Evolutionary conservation across 2,113 vertebrate genomes (phyloP).

Genomic region (Prietella phreatophila): DNA sequence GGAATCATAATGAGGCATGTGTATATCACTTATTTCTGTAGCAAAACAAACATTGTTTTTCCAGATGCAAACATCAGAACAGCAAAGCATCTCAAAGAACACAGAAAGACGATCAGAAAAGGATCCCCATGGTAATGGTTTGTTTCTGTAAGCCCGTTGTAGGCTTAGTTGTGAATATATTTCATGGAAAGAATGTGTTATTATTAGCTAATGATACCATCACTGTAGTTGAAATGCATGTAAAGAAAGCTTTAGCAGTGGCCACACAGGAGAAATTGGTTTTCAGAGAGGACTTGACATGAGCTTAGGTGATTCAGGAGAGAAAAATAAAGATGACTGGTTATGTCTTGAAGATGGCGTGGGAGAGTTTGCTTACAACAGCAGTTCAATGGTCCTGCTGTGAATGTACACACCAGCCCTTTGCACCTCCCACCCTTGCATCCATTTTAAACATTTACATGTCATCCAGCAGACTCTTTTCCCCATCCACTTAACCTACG

Average conservation of each 20-base stretch:
- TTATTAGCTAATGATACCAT: slow-evolving; percentile 66
- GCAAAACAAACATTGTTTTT: slow-evolving; percentile 29
- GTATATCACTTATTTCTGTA: slow-evolving; percentile 12
- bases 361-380: slow-evolving; percentile 44
- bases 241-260: slow-evolving; percentile 51
- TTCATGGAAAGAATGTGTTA: slow-evolving; percentile 72
- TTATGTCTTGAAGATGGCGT: slow-evolving; percentile 54
- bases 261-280: slow-evolving; percentile 63
- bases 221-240: slow-evolving; percentile 59
- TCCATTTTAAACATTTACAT: slow-evolving; percentile 50
- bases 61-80: slow-evolving; percentile 43
- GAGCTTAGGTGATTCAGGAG: slow-evolving; percentile 6
- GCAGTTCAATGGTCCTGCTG: slow-evolving; percentile 47
- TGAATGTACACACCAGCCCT: slow-evolving; percentile 14
- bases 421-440: slow-evolving; percentile 1
- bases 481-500: slow-evolving; percentile 31
- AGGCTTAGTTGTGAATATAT: slow-evolving; percentile 64
- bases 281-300: slow-evolving; percentile 21
- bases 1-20: background rate
- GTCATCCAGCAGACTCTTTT: slow-evolving; percentile 21
- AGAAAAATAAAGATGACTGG: slow-evolving; percentile 45
- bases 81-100: slow-evolving; percentile 55
- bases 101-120: slow-evolving; percentile 54
- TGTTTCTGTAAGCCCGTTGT: slow-evolving; percentile 65
- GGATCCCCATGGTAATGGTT: slow-evolving; percentile 51